phyloP scores from a whole-genome alignment of 2,888 invertebrate species.

The Pseudoips prasinana region DNA sequence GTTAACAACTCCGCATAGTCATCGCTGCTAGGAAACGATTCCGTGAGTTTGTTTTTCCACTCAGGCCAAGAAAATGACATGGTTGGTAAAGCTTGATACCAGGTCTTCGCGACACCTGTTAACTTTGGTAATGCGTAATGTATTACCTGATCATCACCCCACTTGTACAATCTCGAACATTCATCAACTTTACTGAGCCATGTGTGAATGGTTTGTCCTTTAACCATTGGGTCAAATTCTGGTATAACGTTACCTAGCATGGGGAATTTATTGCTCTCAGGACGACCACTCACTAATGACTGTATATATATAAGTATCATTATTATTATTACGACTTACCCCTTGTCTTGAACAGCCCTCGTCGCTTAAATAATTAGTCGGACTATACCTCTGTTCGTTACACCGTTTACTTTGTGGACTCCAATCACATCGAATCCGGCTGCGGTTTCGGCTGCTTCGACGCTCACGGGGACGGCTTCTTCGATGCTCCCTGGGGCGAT shows the following conservation, averaged over 20 bases:
- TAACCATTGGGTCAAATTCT: background rate
- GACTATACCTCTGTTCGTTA: too few species aligned
- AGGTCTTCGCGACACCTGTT: conserved; percentile 3
- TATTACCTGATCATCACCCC: conserved; percentile 7
- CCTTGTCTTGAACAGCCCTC: too few species aligned
- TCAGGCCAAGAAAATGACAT: conserved; percentile 15
- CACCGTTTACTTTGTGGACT: too few species aligned
- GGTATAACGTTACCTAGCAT: background rate
- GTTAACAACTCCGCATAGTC: conserved; percentile 3
- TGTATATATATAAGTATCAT: too few species aligned
- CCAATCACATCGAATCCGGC: too few species aligned
- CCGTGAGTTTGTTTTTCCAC: conserved; percentile 10
- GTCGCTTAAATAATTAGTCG: too few species aligned
- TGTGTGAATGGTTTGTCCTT: background rate
- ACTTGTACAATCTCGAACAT: background rate
- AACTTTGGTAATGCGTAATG: conserved; percentile 8
- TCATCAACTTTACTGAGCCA: conserved; percentile 1
- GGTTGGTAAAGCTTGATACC: conserved; percentile 13
- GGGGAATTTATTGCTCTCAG: too few species aligned
- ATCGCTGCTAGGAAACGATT: conserved; percentile 1
- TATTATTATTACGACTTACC: too few species aligned
- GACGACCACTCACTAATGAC: too few species aligned
- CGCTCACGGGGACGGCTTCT: too few species aligned
- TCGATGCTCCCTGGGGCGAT: too few species aligned
- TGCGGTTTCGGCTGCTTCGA: too few species aligned